These are phyloP conservation scores for Tetragnatha montana DNA, from an alignment of 2,888 invertebrate species.

Conservation along the genomic window DNA sequence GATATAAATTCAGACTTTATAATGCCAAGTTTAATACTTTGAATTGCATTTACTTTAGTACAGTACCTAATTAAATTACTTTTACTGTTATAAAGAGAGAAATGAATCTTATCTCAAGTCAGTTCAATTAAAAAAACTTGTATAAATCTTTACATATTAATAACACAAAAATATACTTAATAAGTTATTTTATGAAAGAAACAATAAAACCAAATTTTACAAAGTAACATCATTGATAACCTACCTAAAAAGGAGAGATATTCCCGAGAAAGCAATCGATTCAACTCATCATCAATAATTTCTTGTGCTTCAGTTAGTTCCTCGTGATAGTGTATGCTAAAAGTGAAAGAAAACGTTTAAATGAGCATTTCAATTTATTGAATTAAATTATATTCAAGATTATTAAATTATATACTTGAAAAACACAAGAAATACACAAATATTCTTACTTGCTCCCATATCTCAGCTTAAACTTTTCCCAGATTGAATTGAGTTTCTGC, in stretches of 20 bases:
- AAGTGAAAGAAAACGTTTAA: not conserved
- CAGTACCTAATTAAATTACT: too few relatives aligned
- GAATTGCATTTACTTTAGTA: too few relatives aligned
- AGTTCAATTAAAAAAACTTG: too few relatives aligned
- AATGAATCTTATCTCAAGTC: too few relatives aligned
- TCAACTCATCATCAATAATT: constrained; percentile 79
- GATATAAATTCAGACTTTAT: too few relatives aligned
- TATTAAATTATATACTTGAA: not conserved
- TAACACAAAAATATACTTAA: not conserved
- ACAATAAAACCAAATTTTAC: not conserved
- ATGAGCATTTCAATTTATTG: too few relatives aligned
- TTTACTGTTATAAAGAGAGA: too few relatives aligned
- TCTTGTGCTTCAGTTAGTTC: constrained; percentile 75
- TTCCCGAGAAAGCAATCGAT: constrained; percentile 89
- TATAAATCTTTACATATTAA: not conserved
- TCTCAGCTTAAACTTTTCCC: constrained; percentile 75
- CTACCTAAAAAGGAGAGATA: constrained; percentile 88
- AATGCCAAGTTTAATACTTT: too few relatives aligned
- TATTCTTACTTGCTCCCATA: constrained; percentile 74
- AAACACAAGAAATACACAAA: not conserved
- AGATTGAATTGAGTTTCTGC: constrained; percentile 75
- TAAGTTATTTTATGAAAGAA: not conserved
- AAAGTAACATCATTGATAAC: not conserved
- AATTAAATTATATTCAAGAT: constrained; percentile 5
- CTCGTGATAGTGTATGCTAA: constrained; percentile 71